Evolutionary conservation across 2,888 invertebrate genomes (phyloP), one percentile per base, ranked within the genome.

Genomic region (Parochlus steinenii): DNA sequence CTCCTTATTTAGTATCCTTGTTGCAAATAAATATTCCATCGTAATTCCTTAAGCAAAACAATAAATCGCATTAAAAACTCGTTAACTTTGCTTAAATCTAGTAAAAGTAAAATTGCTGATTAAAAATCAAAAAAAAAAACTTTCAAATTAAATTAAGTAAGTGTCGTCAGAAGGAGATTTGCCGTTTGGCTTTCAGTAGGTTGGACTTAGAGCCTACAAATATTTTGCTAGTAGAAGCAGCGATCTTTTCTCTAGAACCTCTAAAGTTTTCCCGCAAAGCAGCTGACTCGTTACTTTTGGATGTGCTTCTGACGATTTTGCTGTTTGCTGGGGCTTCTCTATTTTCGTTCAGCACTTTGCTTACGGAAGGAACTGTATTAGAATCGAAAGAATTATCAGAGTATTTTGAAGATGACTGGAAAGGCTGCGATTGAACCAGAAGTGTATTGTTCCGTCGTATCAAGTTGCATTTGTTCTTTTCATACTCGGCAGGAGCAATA

Each of bases 141-240:
- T n/a, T n/a, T n/a, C n/a, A n/a, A n/a, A n/a, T n/a, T n/a, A n/a
- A n/a, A n/a, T n/a, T n/a, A n/a, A n/a, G n/a, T n/a, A n/a, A n/a
- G n/a, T n/a, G n/a, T n/a, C n/a, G n/a, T n/a, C n/a, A 32, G 47
- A 71, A 71, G 46, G 64, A 64, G 46, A 71, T 71, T 49, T 71
- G 71, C 20, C 71, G 55, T 11, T 69, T 56, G 2, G 66, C 70
- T 45, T 66, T 62, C 50, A 64, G 60, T 20, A 50, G 44, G 10
- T 45, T 44, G n/a, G 27, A 32, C 3, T 22, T 19, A 16, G 30
- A 18, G 29, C 56, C 56, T 4, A 54, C 55, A 20, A 56, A 56
- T 40, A 52, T 53, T 44, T 58, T 58, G 33, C 56, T 55, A 4
- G 49, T 51, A 8, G 56, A 56, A 24, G n/a, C n/a, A n/a, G n/a